Conservation (phyloP, 2,888 invertebrate genomes). For the Morinoia aosen region DNA sequence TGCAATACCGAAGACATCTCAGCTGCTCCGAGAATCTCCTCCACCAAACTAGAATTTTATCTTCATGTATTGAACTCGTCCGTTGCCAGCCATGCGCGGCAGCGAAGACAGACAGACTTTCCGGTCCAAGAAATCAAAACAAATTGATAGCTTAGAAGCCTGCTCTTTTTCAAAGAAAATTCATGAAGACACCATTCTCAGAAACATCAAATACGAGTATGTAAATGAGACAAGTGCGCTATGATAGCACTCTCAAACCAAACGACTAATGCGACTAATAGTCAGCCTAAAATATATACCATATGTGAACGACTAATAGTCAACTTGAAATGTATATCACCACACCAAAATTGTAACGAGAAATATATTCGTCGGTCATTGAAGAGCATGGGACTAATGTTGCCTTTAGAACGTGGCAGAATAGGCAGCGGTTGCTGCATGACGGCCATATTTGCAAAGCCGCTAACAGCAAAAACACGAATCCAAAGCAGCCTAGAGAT, state of each 20-base stretch:
- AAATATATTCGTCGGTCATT: too few species aligned
- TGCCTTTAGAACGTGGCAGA: too few species aligned
- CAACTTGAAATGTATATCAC: too few species aligned
- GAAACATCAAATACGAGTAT: neutral
- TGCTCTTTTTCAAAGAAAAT: neutral
- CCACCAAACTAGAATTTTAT: neutral
- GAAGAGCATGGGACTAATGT: too few species aligned
- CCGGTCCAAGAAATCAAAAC: neutral
- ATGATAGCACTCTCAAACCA: neutral
- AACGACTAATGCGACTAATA: too few species aligned
- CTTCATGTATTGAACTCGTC: neutral
- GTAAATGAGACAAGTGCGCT: neutral
- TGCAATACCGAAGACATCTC: conserved; percentile 2
- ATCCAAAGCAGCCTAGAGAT: too few species aligned
- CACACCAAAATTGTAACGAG: too few species aligned
- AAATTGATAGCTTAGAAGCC: neutral
- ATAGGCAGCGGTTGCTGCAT: too few species aligned
- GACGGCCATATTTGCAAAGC: too few species aligned
- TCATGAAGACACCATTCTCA: neutral
- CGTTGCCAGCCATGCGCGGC: neutral
- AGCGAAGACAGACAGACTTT: neutral
- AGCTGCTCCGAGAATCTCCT: neutral
- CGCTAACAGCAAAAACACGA: too few species aligned
- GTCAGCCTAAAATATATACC: too few species aligned
- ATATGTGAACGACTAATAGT: too few species aligned